These are phyloP conservation scores for Somateria mollissima DNA, from an alignment of 2,797 vertebrate genomes.

Conservation along the genomic window DNA sequence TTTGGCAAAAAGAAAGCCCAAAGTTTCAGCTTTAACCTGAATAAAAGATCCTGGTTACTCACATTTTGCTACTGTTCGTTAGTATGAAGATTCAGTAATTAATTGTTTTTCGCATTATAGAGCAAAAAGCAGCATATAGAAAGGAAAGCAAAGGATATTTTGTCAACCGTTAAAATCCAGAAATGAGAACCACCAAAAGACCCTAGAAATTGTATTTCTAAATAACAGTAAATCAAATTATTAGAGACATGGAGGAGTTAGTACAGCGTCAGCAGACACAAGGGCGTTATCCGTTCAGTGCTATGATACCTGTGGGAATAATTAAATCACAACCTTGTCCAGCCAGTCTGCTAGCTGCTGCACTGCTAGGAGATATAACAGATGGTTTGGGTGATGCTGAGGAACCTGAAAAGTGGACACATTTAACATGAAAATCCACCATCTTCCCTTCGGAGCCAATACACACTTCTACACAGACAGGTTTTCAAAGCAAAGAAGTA, in stretches of 20 bases:
- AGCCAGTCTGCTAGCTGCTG: slow-evolving; percentile 90
- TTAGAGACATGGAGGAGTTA: slow-evolving; percentile 63
- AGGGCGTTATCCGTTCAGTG: slow-evolving; percentile 63
- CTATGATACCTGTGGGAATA: slow-evolving; percentile 85
- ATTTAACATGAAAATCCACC: slow-evolving; percentile 70
- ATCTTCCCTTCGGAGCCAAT: neutral
- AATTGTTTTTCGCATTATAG: neutral
- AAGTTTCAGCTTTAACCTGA: neutral
- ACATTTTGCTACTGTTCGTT: neutral
- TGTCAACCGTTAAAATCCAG: neutral
- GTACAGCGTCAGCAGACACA: slow-evolving; percentile 71
- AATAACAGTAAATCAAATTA: slow-evolving; percentile 53
- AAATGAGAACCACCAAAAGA: slow-evolving; percentile 27
- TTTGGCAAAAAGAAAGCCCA: neutral
- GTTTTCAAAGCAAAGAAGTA: neutral
- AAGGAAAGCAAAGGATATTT: slow-evolving; percentile 49
- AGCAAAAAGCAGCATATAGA: slow-evolving; percentile 51
- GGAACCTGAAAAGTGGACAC: slow-evolving; percentile 87
- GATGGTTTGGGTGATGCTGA: slow-evolving; percentile 87
- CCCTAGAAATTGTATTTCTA: slow-evolving; percentile 25
- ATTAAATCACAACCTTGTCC: slow-evolving; percentile 89
- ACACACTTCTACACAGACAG: neutral
- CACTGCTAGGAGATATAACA: slow-evolving; percentile 89
- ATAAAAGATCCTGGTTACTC: neutral
- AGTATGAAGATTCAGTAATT: neutral